These are phyloP conservation scores for Ptychadena robeensis DNA, from an alignment of 2,797 vertebrate genomes.

Conservation along the genomic window DNA sequence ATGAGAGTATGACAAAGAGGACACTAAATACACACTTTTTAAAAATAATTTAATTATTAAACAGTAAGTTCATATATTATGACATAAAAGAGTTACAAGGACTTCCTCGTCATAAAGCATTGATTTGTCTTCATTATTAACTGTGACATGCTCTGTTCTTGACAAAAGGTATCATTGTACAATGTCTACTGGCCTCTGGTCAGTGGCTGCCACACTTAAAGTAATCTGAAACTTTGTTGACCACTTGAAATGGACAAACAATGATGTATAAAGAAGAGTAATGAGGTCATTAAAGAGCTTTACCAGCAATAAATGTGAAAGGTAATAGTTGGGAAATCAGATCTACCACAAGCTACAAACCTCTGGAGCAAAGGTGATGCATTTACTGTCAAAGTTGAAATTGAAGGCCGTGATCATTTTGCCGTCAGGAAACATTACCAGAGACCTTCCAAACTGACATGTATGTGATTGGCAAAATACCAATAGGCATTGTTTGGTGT, in stretches of 20 bases:
- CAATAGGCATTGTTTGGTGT: conserved; percentile 29
- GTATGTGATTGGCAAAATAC: conserved; percentile 55
- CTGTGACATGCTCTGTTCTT: neutral
- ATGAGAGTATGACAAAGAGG: no score
- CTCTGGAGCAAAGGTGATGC: conserved; percentile 50
- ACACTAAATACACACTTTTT: no score
- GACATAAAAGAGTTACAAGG: neutral
- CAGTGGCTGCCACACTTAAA: conserved; percentile 11
- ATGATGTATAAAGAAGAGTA: conserved; percentile 35
- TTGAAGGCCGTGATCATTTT: conserved; percentile 19
- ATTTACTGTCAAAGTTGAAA: conserved; percentile 51
- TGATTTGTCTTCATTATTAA: neutral
- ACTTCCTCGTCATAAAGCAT: neutral
- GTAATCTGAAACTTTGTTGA: conserved; percentile 49
- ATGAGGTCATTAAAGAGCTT: conserved; percentile 36
- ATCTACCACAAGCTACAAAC: conserved; percentile 35
- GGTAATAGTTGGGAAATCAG: conserved; percentile 38
- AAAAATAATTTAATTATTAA: no score
- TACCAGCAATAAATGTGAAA: conserved; percentile 47
- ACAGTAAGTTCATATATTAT: no score
- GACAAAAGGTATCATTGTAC: neutral
- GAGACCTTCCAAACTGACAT: conserved; percentile 30
- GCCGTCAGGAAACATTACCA: conserved; percentile 21
- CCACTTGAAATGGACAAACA: conserved; percentile 37
- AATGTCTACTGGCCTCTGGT: neutral